Base-by-base conservation (phyloP, 2,888 invertebrate genomes). In the Nymphalis polychloros region DNA sequence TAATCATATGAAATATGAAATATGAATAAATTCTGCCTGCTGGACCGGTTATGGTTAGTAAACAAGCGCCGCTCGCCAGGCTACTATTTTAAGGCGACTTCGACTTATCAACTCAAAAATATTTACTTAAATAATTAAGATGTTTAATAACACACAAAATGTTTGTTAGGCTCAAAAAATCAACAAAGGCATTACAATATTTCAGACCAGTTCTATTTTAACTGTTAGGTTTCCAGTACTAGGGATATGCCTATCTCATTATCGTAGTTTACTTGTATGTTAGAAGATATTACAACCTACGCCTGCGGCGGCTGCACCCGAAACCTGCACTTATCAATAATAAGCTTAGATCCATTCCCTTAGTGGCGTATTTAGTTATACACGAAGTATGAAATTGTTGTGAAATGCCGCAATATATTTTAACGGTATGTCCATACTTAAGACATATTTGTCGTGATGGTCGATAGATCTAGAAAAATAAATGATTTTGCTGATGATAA, bases 241-340 rank as follows among this genome's bases (percentile, higher is more conserved):
- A 49, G 23, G 48, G 53, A 41, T 55, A 48, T 48, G 55, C 35
- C 49, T 67, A 66, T 61, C 48, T 41, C 47, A 66, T 66, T 62
- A 61, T 35, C 55, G 41, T 35, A 55, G 53, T 60, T 65, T 62
- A 53, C 66, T 23, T 20, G 23, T 62, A 57, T 55, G 65, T 65
- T 57, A 57, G 35, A 19, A 31, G 59, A 35, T 48, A 67, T 67
- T 67, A 67, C 62, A 61, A 63, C n/a, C 55, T 31, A 49, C 55
- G 41, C 57, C 57, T 19, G 41, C 41, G 57, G 62, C 64, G 55
- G 63, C 59, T 68, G 68, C 68, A 68, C 71, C 71, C 59, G 23
- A 69, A 71, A 62, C 71, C 27, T 67, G 62, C 52, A 67, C 59
- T 69, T 71, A 71, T 67, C 69, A 67, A 69, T 71, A 71, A 71